Conservation (phyloP, 2,797 vertebrate genomes). For the Oreonectes daqikongensis region DNA sequence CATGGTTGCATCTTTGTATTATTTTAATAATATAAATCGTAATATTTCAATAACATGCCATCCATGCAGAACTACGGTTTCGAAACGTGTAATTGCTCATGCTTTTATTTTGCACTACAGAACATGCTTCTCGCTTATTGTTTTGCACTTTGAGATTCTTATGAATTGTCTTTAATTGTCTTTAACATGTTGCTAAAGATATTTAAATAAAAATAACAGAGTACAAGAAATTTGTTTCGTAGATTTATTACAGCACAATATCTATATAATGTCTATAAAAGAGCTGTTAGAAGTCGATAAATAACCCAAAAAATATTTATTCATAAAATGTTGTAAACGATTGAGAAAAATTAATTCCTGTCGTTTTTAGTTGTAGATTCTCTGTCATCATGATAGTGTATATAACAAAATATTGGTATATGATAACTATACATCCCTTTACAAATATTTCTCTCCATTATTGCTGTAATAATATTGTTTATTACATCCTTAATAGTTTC, state of each 20-base stretch:
- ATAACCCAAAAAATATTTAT: neutral
- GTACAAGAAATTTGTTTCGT: neutral
- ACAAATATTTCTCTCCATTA: neutral
- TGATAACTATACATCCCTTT: neutral
- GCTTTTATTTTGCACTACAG: conserved; percentile 57
- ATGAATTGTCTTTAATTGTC: conserved; percentile 22
- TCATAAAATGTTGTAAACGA: conserved; percentile 4
- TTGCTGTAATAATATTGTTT: neutral
- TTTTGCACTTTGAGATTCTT: conserved; percentile 48
- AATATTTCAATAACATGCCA: neutral
- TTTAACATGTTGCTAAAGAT: conserved; percentile 38
- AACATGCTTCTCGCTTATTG: conserved; percentile 38
- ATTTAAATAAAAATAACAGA: conserved; percentile 42
- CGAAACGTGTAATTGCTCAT: neutral
- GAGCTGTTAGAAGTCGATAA: no score
- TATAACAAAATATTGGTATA: neutral
- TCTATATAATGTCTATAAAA: no score
- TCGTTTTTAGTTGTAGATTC: no score
- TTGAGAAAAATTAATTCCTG: neutral
- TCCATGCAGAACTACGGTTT: neutral
- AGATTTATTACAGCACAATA: neutral
- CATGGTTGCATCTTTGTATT: conserved; percentile 11
- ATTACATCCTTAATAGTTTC: neutral
- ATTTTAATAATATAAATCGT: neutral
- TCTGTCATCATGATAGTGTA: neutral